phyloP scores from a whole-genome alignment of 1,140 invertebrate genomes.

The Calliopsis andreniformis region DNA sequence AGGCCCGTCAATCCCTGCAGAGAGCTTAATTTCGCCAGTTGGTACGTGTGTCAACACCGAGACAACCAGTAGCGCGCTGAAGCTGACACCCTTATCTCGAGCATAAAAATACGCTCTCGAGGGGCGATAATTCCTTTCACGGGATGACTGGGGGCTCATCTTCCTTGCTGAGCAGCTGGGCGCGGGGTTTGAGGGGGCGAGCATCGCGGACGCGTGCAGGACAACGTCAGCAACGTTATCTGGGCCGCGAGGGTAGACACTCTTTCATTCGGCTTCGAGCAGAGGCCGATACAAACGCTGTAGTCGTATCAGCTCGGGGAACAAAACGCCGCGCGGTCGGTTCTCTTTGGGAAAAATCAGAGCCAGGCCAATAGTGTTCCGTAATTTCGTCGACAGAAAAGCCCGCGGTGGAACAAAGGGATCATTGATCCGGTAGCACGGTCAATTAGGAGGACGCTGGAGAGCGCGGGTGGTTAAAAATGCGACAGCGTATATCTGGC shows the following conservation, averaged over 20 bases:
- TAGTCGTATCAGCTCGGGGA: conserved; percentile 36
- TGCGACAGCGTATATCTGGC: background rate
- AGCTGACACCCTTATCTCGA: no score
- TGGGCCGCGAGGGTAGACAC: conserved; percentile 2
- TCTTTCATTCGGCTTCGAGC: conserved; percentile 37
- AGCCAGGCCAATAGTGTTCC: conserved; percentile 16
- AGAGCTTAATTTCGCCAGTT: no score
- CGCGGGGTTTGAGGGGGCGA: background rate
- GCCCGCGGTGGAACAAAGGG: conserved; percentile 20
- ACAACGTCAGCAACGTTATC: conserved; percentile 39
- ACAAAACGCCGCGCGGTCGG: conserved; percentile 31
- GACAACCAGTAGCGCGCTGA: no score
- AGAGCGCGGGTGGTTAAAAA: background rate
- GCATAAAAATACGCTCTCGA: background rate
- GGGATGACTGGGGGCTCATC: background rate
- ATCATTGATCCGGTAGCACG: conserved; percentile 6
- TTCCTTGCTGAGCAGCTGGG: background rate
- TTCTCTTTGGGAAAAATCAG: conserved; percentile 43
- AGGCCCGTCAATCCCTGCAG: no score
- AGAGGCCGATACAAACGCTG: conserved; percentile 35
- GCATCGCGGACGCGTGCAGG: conserved; percentile 15
- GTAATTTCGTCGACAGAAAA: conserved; percentile 37
- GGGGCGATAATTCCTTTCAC: conserved; percentile 36
- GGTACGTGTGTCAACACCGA: no score
- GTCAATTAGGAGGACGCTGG: conserved; percentile 34